These are phyloP conservation scores for Colinus virginianus DNA, from an alignment of 2,113 vertebrate genomes.

Conservation along the genomic window DNA sequence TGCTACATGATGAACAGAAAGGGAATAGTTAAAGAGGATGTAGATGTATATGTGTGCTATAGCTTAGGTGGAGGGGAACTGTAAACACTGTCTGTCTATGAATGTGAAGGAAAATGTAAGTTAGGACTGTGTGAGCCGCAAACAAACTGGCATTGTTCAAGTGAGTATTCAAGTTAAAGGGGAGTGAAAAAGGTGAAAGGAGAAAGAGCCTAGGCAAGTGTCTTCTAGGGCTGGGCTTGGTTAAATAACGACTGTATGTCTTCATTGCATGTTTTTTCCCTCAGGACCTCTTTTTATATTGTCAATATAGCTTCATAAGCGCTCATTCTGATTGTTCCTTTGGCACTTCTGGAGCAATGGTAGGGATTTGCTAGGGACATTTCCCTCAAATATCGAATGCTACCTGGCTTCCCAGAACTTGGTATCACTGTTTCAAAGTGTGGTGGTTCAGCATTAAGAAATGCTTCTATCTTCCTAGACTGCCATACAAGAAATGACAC, in stretches of 20 bases:
- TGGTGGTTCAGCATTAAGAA: neutral
- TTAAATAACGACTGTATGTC: neutral
- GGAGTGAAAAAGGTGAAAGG: neutral
- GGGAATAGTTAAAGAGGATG: neutral
- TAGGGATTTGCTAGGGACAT: neutral
- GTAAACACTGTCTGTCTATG: neutral
- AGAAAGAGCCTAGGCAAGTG: neutral
- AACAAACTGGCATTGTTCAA: neutral
- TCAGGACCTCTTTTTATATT: neutral
- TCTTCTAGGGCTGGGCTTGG: neutral
- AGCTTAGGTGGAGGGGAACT: neutral
- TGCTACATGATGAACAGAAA: neutral
- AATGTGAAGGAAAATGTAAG: neutral
- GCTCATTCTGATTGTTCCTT: neutral
- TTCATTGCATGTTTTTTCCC: neutral
- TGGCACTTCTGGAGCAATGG: neutral
- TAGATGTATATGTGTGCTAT: neutral
- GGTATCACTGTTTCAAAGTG: neutral
- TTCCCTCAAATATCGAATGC: neutral
- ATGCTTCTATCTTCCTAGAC: neutral
- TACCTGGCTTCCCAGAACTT: neutral
- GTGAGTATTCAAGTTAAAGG: neutral
- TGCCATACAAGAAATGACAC: neutral
- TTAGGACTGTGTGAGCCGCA: neutral
- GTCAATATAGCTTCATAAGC: neutral